Percentiles rank a stretch among this genome's conserved stretches.
Evolutionary conservation across 1,140 invertebrate genomes (phyloP).

Genomic region (Drosophila novamexicana): DNA sequence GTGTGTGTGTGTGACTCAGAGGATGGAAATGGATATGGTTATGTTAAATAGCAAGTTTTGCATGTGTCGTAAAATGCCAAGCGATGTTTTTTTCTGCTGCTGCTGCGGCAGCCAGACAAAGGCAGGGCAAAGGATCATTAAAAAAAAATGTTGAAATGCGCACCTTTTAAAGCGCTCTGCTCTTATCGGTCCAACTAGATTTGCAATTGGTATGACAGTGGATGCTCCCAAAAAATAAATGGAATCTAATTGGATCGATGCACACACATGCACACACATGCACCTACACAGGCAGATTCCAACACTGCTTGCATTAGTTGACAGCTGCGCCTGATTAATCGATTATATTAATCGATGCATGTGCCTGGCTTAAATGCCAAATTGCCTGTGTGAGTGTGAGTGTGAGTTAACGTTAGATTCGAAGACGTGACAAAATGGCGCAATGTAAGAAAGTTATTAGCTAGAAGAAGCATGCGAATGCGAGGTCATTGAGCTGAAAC

Average conservation of each 20-base stretch:
- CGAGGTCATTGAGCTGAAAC: conserved; percentile 36
- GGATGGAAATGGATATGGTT: conserved; percentile 51
- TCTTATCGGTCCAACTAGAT: conserved; percentile 20
- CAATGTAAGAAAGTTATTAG: conserved; percentile 28
- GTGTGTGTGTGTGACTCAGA: conserved; percentile 26
- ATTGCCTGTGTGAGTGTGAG: background rate
- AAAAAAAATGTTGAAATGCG: conserved; percentile 22
- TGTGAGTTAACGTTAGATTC: conserved; percentile 4
- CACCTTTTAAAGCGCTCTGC: conserved; percentile 1
- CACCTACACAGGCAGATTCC: conserved; percentile 4
- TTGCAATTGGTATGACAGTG: conserved; percentile 8
- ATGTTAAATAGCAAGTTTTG: conserved; percentile 51
- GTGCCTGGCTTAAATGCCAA: conserved; percentile 11
- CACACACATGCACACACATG: background rate
- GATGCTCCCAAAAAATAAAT: conserved; percentile 2
- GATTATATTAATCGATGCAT: conserved; percentile 24
- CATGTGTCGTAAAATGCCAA: conserved; percentile 48
- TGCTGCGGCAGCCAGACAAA: conserved; percentile 12
- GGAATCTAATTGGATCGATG: conserved; percentile 17
- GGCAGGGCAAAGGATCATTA: conserved; percentile 38
- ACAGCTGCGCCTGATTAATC: conserved; percentile 17
- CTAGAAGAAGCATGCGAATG: conserved; percentile 9
- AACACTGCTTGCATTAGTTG: conserved; percentile 9
- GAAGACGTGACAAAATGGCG: conserved; percentile 18
- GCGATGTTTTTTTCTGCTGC: conserved; percentile 5